Evolutionary conservation across 2,888 invertebrate species (phyloP), one percentile per base, ranked within the genome.

Genomic region (Steromphala cineraria): DNA sequence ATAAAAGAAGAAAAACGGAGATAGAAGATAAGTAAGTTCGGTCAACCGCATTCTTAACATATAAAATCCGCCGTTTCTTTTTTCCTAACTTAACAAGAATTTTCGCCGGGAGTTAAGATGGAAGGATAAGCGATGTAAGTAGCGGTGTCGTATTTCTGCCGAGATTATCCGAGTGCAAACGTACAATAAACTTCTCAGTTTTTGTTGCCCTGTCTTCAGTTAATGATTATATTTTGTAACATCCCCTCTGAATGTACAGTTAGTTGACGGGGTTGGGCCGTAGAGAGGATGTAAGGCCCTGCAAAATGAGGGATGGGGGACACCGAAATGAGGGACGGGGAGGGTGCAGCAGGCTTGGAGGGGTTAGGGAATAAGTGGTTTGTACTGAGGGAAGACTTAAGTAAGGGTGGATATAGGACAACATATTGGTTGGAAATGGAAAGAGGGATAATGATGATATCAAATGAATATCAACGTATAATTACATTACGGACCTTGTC

Each of bases 1-100:
- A 71, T 67, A 67, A 67, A 28, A 67, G 67, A 31, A 31, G 28
- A 36, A 67, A 67, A 67, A 67, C 28, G 67, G n/a, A 67, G 67
- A 67, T 71, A 40, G 36, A 40, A 71, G 28, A 19, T 71, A 71
- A 36, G 71, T 71, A 40, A 19, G 31, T 36, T 71, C 36, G 36
- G 71, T 36, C 71, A 71, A 36, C 36, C 28, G 71, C 31, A 71
- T 71, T 71, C 71, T 36, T 71, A 36, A 56, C 19, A 28, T 62
- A 62, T 24, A 28, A 62, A 62, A 62, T 62, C 62, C 62, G 13
- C 28, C 28, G 62, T 62, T 62, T 28, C 28, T 62, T 62, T 56
- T 62, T 40, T 71, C 71, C 17, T n/a, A 31, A 71, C 31, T 19
- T 15, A 71, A 71, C 31, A 71, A 71, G 71, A 31, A 40, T 31